phyloP scores from a whole-genome alignment of 2,797 vertebrate species.

The Staurois parvus region DNA sequence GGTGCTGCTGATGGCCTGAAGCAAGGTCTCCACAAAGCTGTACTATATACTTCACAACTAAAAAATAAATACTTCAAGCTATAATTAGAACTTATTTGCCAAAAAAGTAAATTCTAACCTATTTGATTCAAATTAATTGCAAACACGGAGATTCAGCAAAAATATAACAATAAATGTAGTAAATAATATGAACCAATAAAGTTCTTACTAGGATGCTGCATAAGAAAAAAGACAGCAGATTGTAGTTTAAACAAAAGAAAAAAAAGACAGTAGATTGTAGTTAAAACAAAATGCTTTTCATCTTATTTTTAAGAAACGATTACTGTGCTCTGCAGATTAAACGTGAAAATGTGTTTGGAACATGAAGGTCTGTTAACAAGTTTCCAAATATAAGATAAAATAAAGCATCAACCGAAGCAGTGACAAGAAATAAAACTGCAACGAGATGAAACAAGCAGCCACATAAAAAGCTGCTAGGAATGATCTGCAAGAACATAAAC shows the following conservation, averaged over 20 bases:
- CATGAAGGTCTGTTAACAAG: not conserved
- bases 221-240: not conserved
- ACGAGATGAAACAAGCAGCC: slow-evolving; percentile 13
- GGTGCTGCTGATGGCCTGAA: too few species aligned
- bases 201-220: not conserved
- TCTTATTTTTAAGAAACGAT: not conserved
- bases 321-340: slow-evolving; percentile 12
- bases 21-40: too few species aligned
- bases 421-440: slow-evolving; percentile 19
- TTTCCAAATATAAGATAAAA: not conserved
- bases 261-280: not conserved
- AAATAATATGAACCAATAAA: not conserved
- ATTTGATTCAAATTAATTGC: not conserved
- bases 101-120: too few species aligned
- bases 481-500: slow-evolving; percentile 18
- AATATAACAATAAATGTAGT: not conserved
- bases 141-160: not conserved
- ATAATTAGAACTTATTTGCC: too few species aligned
- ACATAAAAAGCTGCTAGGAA: slow-evolving; percentile 4
- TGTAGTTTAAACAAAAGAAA: not conserved
- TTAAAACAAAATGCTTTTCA: slow-evolving; percentile 9
- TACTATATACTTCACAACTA: too few species aligned
- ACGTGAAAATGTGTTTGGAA: not conserved
- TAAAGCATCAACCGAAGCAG: not conserved
- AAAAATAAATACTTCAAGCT: too few species aligned